Evolutionary conservation across 1,140 invertebrate genomes (phyloP).

Genomic region (Monomorium pharaonis): DNA sequence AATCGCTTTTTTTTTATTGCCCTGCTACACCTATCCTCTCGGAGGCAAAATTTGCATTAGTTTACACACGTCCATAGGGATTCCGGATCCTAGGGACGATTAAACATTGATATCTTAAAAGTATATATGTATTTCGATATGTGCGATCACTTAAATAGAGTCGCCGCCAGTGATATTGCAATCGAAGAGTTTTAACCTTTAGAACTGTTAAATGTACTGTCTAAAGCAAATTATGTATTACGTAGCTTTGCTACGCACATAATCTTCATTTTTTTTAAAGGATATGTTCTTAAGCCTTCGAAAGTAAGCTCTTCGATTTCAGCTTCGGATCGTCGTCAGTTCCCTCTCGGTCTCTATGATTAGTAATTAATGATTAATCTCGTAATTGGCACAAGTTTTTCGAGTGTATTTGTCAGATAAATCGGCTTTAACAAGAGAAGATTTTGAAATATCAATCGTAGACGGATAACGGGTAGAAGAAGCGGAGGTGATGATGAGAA

Average conservation of each 20-base stretch:
- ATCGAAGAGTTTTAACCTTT: slow-evolving; percentile 7
- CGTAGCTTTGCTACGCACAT: background rate
- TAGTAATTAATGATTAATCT: slow-evolving; percentile 53
- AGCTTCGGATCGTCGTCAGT: slow-evolving; percentile 16
- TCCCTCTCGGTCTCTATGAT: slow-evolving; percentile 32
- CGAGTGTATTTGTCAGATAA: slow-evolving; percentile 10
- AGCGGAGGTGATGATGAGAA: slow-evolving; percentile 6
- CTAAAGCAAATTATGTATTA: background rate
- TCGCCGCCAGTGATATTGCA: background rate
- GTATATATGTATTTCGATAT: slow-evolving; percentile 36
- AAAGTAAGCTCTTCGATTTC: slow-evolving; percentile 22
- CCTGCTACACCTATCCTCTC: slow-evolving; percentile 79
- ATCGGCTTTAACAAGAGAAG: slow-evolving; percentile 7
- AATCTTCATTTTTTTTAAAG: background rate
- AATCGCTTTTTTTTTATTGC: slow-evolving; percentile 74
- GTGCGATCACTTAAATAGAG: slow-evolving; percentile 40
- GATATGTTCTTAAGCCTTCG: slow-evolving; percentile 15
- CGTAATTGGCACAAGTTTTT: slow-evolving; percentile 55
- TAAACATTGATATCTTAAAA: slow-evolving; percentile 58
- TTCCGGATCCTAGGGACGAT: slow-evolving; percentile 63
- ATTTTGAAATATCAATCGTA: background rate
- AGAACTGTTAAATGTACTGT: background rate
- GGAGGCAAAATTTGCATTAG: slow-evolving; percentile 74
- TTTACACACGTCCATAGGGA: slow-evolving; percentile 55
- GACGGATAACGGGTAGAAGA: background rate